Evolutionary conservation across 2,888 invertebrate species (phyloP).

Genomic region (Spisula solida): DNA sequence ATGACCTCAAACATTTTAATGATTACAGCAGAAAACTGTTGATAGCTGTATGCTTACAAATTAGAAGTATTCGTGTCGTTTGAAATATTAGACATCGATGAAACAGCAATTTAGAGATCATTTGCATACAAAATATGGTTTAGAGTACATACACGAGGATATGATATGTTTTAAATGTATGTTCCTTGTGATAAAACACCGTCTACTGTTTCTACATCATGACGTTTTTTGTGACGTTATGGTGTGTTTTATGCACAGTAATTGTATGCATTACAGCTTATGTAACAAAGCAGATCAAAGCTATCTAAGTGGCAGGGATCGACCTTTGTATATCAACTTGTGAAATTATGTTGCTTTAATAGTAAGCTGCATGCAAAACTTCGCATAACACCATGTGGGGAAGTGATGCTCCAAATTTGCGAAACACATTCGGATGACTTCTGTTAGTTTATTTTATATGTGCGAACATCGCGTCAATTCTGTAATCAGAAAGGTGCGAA

Average conservation of each 20-base stretch:
- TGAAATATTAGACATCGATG: slow-evolving; percentile 36
- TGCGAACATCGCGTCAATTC: neutral
- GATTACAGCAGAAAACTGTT: neutral
- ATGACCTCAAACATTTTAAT: slow-evolving; percentile 9
- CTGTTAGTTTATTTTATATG: neutral
- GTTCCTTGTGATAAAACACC: slow-evolving; percentile 45
- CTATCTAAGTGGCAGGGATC: slow-evolving; percentile 6
- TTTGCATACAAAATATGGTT: slow-evolving; percentile 45
- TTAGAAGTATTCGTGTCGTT: slow-evolving; percentile 12
- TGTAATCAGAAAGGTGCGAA: neutral
- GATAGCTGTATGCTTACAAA: neutral
- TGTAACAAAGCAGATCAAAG: slow-evolving; percentile 30
- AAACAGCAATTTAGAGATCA: slow-evolving; percentile 36
- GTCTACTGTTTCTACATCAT: slow-evolving; percentile 33
- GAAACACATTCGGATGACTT: neutral
- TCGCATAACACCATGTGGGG: neutral
- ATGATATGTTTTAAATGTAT: slow-evolving; percentile 48
- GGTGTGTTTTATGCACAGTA: neutral
- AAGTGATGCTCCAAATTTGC: slow-evolving; percentile 3
- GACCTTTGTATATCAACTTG: slow-evolving; percentile 35
- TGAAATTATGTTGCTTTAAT: slow-evolving; percentile 24
- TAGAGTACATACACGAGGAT: neutral
- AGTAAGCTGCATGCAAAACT: slow-evolving; percentile 39
- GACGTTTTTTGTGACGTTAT: slow-evolving; percentile 23
- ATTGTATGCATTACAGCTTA: slow-evolving; percentile 33